phyloP scores from a whole-genome alignment of 1,140 invertebrate species.

The Neodiprion pinetum region DNA sequence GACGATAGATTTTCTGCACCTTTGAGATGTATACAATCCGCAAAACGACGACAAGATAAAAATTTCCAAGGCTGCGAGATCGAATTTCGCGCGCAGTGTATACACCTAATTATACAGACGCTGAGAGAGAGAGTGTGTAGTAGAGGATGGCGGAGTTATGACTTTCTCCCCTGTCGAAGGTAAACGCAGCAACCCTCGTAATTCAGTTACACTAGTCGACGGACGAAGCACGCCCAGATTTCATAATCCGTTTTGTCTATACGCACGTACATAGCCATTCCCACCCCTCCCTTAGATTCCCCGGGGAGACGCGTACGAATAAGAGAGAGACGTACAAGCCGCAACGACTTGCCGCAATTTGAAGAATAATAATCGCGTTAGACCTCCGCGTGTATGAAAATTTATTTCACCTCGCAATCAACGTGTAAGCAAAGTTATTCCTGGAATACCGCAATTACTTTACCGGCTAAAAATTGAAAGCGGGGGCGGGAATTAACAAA shows the following conservation, averaged over 20 bases:
- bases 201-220: neutral
- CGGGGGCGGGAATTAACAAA: too few species aligned
- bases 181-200: neutral
- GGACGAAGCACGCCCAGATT: conserved; percentile 4
- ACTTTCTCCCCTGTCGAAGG: neutral
- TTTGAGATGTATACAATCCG: neutral
- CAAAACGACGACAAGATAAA: neutral
- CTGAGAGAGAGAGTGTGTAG: too few species aligned
- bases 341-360: neutral
- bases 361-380: neutral
- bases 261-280: too few species aligned
- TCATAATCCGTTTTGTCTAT: conserved; percentile 6
- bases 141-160: neutral
- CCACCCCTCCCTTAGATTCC: too few species aligned
- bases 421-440: too few species aligned
- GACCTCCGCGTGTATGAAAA: too few species aligned
- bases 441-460: too few species aligned
- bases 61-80: too few species aligned
- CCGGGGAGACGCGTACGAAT: neutral
- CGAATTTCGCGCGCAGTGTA: neutral
- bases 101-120: neutral
- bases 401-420: too few species aligned
- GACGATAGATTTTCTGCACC: neutral
- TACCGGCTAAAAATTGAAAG: too few species aligned
- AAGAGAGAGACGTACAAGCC: neutral